These are phyloP conservation scores for Albula goreensis DNA, from an alignment of 2,113 vertebrate species.

Conservation along the genomic window DNA sequence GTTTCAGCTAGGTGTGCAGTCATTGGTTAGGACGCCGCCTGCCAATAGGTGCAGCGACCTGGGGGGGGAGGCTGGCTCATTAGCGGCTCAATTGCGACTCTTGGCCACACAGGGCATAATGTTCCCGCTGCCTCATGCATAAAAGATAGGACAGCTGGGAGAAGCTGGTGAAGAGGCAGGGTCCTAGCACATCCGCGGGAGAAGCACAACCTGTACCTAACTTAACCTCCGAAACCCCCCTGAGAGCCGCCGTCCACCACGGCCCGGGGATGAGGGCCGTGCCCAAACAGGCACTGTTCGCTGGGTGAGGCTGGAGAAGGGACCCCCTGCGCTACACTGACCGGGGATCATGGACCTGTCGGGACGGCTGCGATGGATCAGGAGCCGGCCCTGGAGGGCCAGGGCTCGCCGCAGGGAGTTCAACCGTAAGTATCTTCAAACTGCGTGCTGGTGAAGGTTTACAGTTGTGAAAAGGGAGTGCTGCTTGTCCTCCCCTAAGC, in stretches of 20 bases:
- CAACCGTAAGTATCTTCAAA: constrained; percentile 78
- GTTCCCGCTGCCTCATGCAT: constrained; percentile 82
- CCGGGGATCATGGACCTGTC: constrained; percentile 78
- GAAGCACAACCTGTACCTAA: neutral
- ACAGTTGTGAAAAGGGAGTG: neutral
- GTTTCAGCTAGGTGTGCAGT: constrained; percentile 9
- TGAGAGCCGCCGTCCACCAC: neutral
- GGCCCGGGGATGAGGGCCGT: constrained; percentile 23
- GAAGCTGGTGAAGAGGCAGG: constrained; percentile 44
- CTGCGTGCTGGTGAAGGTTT: neutral
- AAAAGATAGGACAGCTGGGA: constrained; percentile 76
- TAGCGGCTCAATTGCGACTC: constrained; percentile 34
- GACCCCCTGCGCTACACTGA: constrained; percentile 41
- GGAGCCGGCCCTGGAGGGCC: constrained; percentile 76
- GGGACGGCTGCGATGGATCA: constrained; percentile 79
- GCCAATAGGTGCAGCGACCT: constrained; percentile 45
- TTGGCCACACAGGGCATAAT: constrained; percentile 69
- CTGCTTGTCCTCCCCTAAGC: neutral
- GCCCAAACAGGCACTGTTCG: constrained; percentile 23
- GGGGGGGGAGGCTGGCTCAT: constrained; percentile 26
- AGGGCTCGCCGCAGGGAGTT: constrained; percentile 67
- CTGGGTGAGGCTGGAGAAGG: constrained; percentile 15
- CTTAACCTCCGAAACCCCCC: neutral
- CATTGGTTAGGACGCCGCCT: constrained; percentile 41
- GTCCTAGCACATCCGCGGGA: constrained; percentile 46